Percentiles rank a stretch among this genome's conserved stretches.
These are phyloP conservation scores for Salvator merianae DNA, from an alignment of 2,113 vertebrate species.

Conservation along the genomic window DNA sequence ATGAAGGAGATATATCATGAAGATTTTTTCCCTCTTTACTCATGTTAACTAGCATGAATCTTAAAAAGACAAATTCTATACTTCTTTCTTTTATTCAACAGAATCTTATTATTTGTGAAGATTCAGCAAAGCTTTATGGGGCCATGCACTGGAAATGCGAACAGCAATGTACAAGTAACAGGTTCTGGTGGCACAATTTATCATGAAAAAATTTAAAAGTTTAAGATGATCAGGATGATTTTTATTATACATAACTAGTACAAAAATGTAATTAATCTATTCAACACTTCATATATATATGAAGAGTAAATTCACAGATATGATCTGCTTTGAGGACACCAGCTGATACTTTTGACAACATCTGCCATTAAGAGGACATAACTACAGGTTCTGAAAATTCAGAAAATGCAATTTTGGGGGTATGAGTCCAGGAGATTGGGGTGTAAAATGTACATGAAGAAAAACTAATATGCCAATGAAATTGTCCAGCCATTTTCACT, in stretches of 20 bases:
- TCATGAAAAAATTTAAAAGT: neutral
- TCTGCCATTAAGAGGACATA: neutral
- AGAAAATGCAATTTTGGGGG: neutral
- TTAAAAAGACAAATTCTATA: neutral
- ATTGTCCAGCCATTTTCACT: slow-evolving; percentile 28
- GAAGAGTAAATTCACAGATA: neutral
- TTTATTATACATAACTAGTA: neutral
- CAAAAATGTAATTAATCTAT: neutral
- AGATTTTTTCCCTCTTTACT: neutral
- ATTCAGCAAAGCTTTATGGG: neutral
- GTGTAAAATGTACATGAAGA: neutral
- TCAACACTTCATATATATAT: neutral
- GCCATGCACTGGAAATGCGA: neutral
- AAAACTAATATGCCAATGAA: neutral
- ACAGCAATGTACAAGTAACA: neutral
- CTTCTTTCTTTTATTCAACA: neutral
- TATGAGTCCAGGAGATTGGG: neutral
- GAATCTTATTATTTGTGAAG: rapidly evolving
- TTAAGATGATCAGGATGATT: too few species aligned
- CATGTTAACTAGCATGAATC: too few species aligned
- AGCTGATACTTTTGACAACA: too few species aligned
- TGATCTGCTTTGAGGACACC: neutral
- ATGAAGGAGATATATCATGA: neutral
- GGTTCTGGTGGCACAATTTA: neutral
- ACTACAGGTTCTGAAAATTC: neutral